A percentile compares a stretch with the other conserved stretches of the same genome.
Evolutionary conservation across 2,797 vertebrate genomes (phyloP).

Genomic region (Cyprinodon diabolis): DNA sequence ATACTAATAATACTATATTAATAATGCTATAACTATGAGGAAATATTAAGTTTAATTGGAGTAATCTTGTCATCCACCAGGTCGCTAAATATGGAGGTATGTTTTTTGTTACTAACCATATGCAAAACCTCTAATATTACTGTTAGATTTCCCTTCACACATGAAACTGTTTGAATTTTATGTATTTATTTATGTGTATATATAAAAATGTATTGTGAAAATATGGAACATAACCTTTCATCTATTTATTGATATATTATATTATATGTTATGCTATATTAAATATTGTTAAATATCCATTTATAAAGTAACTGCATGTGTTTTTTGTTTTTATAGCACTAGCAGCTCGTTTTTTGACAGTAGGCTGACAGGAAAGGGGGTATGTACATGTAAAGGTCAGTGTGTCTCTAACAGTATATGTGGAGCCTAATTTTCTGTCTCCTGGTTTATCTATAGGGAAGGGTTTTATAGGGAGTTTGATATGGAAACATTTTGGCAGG

Average conservation of each 20-base stretch:
- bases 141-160: slow-evolving; percentile 32
- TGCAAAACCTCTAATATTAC: slow-evolving; percentile 36
- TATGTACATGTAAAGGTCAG: slow-evolving; percentile 48
- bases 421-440: slow-evolving; percentile 17
- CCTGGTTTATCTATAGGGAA: slow-evolving; percentile 38
- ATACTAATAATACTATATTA: neutral
- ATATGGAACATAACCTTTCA: neutral
- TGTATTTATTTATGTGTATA: neutral
- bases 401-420: slow-evolving; percentile 28
- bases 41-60: slow-evolving; percentile 45
- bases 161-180: slow-evolving; percentile 39
- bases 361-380: too few relatives aligned
- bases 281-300: neutral
- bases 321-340: too few relatives aligned
- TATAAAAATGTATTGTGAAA: neutral
- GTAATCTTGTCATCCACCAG: slow-evolving; percentile 51
- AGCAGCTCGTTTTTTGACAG: too few relatives aligned
- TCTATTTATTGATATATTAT: neutral
- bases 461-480: slow-evolving; percentile 37
- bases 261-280: neutral
- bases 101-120: slow-evolving; percentile 31
- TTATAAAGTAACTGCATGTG: neutral
- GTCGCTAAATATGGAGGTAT: slow-evolving; percentile 48
- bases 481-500: slow-evolving; percentile 44
- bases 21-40: slow-evolving; percentile 19